Conservation (phyloP, 2,888 invertebrate species). For the Rhingia campestris region DNA sequence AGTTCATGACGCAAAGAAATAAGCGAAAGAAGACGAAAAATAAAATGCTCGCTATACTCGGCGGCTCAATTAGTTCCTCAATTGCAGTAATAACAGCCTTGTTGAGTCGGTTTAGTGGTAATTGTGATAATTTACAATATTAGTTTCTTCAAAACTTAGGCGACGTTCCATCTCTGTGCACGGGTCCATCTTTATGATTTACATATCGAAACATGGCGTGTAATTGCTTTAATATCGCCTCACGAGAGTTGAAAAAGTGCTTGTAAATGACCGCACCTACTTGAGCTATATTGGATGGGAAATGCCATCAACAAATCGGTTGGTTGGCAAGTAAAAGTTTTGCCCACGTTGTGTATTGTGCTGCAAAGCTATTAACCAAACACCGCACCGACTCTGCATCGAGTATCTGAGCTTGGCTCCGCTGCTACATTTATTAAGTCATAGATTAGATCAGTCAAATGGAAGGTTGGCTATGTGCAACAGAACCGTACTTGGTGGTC, state of each 20-base stretch:
- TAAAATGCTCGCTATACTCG: background rate
- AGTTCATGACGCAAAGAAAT: slow-evolving; percentile 57
- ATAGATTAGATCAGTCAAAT: slow-evolving; percentile 55
- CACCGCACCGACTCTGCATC: background rate
- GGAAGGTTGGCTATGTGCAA: background rate
- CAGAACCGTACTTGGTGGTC: slow-evolving; percentile 54
- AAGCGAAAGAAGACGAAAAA: background rate
- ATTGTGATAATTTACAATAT: slow-evolving; percentile 59
- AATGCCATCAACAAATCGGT: background rate
- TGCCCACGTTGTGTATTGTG: slow-evolving; percentile 30
- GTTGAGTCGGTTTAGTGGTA: slow-evolving; percentile 49
- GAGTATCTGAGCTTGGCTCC: background rate
- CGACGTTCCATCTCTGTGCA: slow-evolving; percentile 3
- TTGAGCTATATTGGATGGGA: slow-evolving; percentile 9
- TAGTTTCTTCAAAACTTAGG: slow-evolving; percentile 35
- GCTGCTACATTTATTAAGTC: slow-evolving; percentile 55
- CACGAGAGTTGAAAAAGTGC: background rate
- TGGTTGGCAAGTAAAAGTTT: slow-evolving; percentile 34
- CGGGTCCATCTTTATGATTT: background rate
- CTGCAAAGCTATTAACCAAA: slow-evolving; percentile 41
- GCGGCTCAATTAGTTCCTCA: slow-evolving; percentile 60
- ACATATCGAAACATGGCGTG: slow-evolving; percentile 9
- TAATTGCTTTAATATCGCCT: background rate
- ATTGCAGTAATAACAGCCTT: slow-evolving; percentile 51
- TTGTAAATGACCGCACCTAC: slow-evolving; percentile 18